Conservation (phyloP, 2,113 vertebrate species). For the Mirounga angustirostris region DNA sequence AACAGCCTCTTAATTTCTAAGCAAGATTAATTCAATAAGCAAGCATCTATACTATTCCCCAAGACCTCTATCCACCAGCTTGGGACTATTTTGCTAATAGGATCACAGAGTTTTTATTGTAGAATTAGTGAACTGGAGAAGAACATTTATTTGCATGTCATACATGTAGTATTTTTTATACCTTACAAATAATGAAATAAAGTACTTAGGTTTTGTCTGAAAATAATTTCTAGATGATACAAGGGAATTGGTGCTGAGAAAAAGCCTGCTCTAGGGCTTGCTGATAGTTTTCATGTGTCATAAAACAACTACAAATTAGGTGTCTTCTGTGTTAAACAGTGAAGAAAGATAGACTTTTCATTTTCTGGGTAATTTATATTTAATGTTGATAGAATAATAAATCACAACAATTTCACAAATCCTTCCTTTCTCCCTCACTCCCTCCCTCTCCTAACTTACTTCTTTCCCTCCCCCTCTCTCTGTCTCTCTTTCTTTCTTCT, state of each 20-base stretch:
- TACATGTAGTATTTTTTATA: constrained; percentile 20
- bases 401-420: constrained; percentile 5
- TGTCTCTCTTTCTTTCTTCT: accelerated
- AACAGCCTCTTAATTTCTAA: constrained; percentile 52
- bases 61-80: not conserved
- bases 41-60: not conserved
- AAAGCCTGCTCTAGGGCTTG: not conserved
- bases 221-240: constrained; percentile 8
- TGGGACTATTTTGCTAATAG: constrained; percentile 60
- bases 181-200: constrained; percentile 40
- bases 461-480: too few species aligned
- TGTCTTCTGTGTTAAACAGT: not conserved
- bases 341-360: not conserved
- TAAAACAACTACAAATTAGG: not conserved
- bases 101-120: constrained; percentile 44
- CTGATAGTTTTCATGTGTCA: not conserved
- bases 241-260: not conserved
- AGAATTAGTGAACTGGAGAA: constrained; percentile 46
- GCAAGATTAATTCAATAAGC: constrained; percentile 60
- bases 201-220: constrained; percentile 28
- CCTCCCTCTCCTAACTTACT: too few species aligned
- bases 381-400: not conserved
- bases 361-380: not conserved
- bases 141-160: constrained; percentile 43
- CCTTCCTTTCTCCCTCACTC: not conserved